Base-by-base conservation (phyloP, 2,797 vertebrate species). In the Chromis chromis region DNA sequence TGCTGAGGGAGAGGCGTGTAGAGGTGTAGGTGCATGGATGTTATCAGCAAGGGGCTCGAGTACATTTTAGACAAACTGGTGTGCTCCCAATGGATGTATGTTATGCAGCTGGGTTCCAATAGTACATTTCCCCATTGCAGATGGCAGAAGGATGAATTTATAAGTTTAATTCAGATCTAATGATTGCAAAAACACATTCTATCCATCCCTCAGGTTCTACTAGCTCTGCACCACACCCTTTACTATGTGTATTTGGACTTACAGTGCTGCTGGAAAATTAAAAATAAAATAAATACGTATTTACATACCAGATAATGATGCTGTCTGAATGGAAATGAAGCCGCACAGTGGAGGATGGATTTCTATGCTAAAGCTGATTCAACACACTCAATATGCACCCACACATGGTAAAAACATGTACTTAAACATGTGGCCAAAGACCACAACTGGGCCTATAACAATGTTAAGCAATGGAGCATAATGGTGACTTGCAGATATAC, bases 11-110 rank as follows among this genome's bases (percentile, higher is more conserved):
- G 70, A 74, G 74, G 54, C 49, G 9, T 21, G 39, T 42, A 46
- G 36, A 65, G 57, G 46, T 67, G 79, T 39, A 71, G 40, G 72
- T 69, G 48, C 60, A 78, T 60, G 70, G 50, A 53, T 64, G 53
- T 72, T 62, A 87, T 76, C 70, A 46, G 64, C 16, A 55, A 48
- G 42, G 63, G 27, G 63, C 55, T 80, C 21, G 1, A 60, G 78
- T 40, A 27, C 33, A 44, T 72, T 71, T 78, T 39, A 72, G 71
- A 80, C 68, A 57, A 68, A 44, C 46, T 62, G 11, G 14, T 40
- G 33, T 40, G 24, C 60, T 75, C 46, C 64, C 49, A 54, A 53
- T 50, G 8, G 68, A 68, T 13, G 49, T 19, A 14, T 1, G 36
- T 21, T 49, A 57, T 11, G 19, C 10, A n/a, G 50, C n/a, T 48